Base-by-base conservation (phyloP, 2,888 invertebrate species). In the Acronicta leporina region DNA sequence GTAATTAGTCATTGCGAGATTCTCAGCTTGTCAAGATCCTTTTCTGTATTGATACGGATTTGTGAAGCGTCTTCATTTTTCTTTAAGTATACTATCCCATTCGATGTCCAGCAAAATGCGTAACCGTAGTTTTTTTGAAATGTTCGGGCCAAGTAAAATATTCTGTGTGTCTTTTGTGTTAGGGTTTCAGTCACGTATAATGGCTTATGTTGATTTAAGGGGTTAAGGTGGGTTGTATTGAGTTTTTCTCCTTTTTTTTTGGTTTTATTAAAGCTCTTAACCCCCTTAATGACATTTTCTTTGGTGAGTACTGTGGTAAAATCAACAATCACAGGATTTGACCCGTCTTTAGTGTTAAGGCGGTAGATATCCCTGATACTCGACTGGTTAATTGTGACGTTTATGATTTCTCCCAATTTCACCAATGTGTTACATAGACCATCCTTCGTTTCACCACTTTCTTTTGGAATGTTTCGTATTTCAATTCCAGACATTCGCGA, bases 51-150 rank as follows among this genome's bases (percentile, higher is more conserved):
- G 14, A 49, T 49, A 0, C 48, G 48, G 4, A 49, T 10, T 14
- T 15, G 25, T 2, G 41, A 5, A 1, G 49, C 27, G 1, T 7
- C 27, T 27, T 49, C 41, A 2, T 14, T 27, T 3, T 49, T 25
- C 8, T 48, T 48, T 0, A 48, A 38, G 11, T 48, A 48, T 1
- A 48, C 48, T 0, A 48, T 48, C 4, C 48, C 48, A 14, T 45
- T 45, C 0, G 44, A 2, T 1, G 44, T 45, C 27, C 44, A 45
- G 4, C 44, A 45, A 6, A 45, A 48, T 1, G 2, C 38, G 5
- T 40, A 48, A 2, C 48, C 48, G 25, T 48, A 38, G 25, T n/a
- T 48, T 1, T 25, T 40, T 20, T 6, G 13, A n/a, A 48, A 48
- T 25, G n/a, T 35, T 1, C 48, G 8, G 3, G 38, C 48, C n/a